Base-by-base conservation (phyloP, 2,888 invertebrate genomes). In the Netelia melanura region DNA sequence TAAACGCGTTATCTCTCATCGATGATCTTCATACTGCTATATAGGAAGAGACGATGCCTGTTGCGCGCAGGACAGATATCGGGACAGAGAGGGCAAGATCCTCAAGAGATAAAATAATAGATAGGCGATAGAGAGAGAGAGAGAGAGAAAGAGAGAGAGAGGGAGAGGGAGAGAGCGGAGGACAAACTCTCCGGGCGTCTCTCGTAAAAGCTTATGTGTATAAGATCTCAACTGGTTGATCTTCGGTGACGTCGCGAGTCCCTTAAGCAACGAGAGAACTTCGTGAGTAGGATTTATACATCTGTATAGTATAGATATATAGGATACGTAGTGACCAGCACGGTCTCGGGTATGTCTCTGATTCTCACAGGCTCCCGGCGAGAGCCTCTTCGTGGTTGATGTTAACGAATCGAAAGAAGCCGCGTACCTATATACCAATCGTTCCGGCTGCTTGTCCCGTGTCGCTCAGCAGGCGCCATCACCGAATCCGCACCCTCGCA, bases 381-480 rank as follows among this genome's bases (percentile, higher is more conserved):
- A 76, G 83, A 85, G 70, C 17, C 64, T 71, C 65, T 68, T 72
- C 79, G 43, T 30, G 52, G 68, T 61, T 21, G 44, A 64, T 67
- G 70, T 78, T 78, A 70, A 78, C 70, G 79, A 83, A 83, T 77
- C 67, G 81, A 82, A 80, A 83, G 81, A 71, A 85, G 62, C 78
- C 84, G 87, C 86, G 81, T 86, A 88, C 54, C 38, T 70, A 43
- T 61, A 48, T 62, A 52, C 21, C 86, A 52, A 86, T 87, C 87
- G 89, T 88, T 87, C 85, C 88, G 86, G 87, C 88, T 89, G 90
- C 90, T 90, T 90, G 90, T 90, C 85, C 85, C 90, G 89, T 92
- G 92, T 92, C 88, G 91, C 92, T 81, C 92, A 93, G 92, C 92
- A 90, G 92, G 92, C 90, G 92, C 92, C 92, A 92, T 93, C 92